Evolutionary conservation across 2,888 invertebrate genomes (phyloP).

Genomic region (Luperina testacea): DNA sequence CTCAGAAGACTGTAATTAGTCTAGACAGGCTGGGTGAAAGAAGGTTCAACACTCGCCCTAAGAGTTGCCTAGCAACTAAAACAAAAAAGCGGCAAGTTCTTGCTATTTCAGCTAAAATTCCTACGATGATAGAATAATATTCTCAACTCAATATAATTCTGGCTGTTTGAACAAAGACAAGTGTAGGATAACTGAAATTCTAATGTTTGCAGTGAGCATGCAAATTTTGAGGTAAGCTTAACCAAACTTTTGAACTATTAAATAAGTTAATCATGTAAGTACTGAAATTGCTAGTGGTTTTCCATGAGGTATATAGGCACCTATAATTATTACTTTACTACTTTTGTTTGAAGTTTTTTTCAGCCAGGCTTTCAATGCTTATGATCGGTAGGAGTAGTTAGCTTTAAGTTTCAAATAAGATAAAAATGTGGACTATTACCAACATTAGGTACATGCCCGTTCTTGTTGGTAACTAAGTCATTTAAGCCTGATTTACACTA

Average conservation of each 20-base stretch:
- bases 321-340: too few species aligned
- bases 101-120: constrained; percentile 34
- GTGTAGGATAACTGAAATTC: constrained; percentile 24
- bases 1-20: neutral
- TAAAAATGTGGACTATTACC: neutral
- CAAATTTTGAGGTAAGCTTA: constrained; percentile 53
- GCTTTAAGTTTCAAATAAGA: neutral
- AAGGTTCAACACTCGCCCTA: constrained; percentile 4
- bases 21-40: neutral
- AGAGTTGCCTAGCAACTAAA: constrained; percentile 2
- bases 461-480: neutral
- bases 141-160: constrained; percentile 41
- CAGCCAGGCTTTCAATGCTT: neutral
- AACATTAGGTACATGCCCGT: neutral
- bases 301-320: constrained; percentile 4
- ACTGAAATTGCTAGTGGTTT: constrained; percentile 11
- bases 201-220: constrained; percentile 42
- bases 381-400: neutral
- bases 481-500: neutral
- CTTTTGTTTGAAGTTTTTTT: neutral
- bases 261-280: constrained; percentile 46
- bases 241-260: constrained; percentile 45
- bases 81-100: constrained; percentile 17
- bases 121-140: constrained; percentile 42
- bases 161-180: constrained; percentile 40